These are phyloP conservation scores for Solenopsis fugax DNA, from an alignment of 1,140 invertebrate genomes.

Conservation along the genomic window DNA sequence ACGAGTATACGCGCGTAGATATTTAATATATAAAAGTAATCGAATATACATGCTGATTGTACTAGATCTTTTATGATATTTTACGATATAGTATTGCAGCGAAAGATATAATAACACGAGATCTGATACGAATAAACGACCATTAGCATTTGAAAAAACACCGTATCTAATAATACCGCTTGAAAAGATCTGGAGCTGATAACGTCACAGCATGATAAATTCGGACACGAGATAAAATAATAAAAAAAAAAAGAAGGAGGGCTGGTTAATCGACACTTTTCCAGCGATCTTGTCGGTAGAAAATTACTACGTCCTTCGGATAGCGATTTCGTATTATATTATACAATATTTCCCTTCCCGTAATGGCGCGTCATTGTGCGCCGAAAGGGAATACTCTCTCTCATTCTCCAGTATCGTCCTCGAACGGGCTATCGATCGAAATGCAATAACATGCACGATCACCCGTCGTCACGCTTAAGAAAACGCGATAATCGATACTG, in stretches of 20 bases:
- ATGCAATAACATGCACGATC: constrained; percentile 36
- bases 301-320: constrained; percentile 49
- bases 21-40: neutral
- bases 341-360: constrained; percentile 42
- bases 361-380: constrained; percentile 43
- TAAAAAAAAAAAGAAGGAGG: neutral
- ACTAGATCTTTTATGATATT: neutral
- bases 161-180: neutral
- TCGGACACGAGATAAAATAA: neutral
- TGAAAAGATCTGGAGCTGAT: neutral
- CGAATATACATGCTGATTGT: too few relatives aligned
- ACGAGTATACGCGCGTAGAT: neutral
- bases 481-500: constrained; percentile 36
- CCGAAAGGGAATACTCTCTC: constrained; percentile 28
- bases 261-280: constrained; percentile 29
- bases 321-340: constrained; percentile 27
- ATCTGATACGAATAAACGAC: neutral
- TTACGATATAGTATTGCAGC: neutral
- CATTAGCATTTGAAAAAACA: neutral
- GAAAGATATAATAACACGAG: neutral
- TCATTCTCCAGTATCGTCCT: neutral
- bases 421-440: constrained; percentile 40
- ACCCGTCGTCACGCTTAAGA: neutral
- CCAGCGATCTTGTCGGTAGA: constrained; percentile 20
- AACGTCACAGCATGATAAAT: neutral